Conservation (phyloP, 1,140 invertebrate genomes). For the Teleopsis dalmanni region DNA sequence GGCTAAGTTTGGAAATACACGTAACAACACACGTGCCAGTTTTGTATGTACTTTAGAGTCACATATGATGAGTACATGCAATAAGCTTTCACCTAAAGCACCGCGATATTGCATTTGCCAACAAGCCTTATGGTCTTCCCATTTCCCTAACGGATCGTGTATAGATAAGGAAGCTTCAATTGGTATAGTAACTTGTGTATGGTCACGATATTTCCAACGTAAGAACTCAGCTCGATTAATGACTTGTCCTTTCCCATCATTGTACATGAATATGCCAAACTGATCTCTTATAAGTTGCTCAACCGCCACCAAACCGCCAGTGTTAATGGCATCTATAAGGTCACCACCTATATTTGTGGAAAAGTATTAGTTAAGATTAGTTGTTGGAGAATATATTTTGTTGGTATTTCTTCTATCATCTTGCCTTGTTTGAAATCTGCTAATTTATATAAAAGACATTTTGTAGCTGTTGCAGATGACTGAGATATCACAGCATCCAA, state of each 20-base stretch:
- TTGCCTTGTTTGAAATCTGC: slow-evolving; percentile 82
- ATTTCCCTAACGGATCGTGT: slow-evolving; percentile 76
- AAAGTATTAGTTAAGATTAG: not conserved
- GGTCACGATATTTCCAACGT: slow-evolving; percentile 85
- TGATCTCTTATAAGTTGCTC: slow-evolving; percentile 82
- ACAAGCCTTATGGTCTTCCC: slow-evolving; percentile 85
- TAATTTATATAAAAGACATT: slow-evolving; percentile 75
- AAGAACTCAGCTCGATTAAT: slow-evolving; percentile 87
- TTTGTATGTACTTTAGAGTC: slow-evolving; percentile 66
- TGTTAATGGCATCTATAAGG: slow-evolving; percentile 75
- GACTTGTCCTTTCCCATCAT: slow-evolving; percentile 74
- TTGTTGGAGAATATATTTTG: not conserved
- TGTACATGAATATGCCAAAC: slow-evolving; percentile 83
- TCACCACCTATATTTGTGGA: slow-evolving; percentile 56
- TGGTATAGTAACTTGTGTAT: slow-evolving; percentile 70
- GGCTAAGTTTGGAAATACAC: slow-evolving; percentile 84
- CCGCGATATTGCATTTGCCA: slow-evolving; percentile 97
- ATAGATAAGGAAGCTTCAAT: slow-evolving; percentile 72
- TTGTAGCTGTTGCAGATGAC: slow-evolving; percentile 71
- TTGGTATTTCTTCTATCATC: not conserved
- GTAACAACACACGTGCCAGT: slow-evolving; percentile 79
- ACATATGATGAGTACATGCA: slow-evolving; percentile 92
- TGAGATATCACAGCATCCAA: slow-evolving; percentile 81
- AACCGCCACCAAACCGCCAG: slow-evolving; percentile 69
- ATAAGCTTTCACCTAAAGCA: slow-evolving; percentile 85